phyloP scores from a whole-genome alignment of 2,888 invertebrate species.

The Sympetrum striolatum region DNA sequence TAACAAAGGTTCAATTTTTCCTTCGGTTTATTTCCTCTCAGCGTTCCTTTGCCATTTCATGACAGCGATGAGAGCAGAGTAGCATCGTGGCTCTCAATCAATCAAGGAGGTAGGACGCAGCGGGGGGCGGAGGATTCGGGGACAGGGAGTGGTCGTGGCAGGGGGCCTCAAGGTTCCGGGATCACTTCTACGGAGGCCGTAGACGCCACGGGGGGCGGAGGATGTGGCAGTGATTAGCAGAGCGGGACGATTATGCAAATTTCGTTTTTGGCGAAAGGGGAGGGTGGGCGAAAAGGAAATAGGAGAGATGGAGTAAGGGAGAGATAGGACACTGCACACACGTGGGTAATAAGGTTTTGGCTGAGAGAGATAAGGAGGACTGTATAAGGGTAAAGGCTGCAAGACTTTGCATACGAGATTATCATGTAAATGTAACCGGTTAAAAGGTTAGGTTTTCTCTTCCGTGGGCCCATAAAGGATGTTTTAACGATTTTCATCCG shows the following conservation, averaged over 20 bases:
- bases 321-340: background rate
- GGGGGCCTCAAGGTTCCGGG: conserved; percentile 1
- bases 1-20: too few relatives aligned
- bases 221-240: conserved; percentile 44
- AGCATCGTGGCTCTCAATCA: background rate
- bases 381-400: conserved; percentile 11
- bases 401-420: conserved; percentile 40
- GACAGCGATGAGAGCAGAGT: background rate
- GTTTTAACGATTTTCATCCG: background rate
- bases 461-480: background rate
- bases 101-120: background rate
- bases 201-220: background rate
- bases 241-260: conserved; percentile 46
- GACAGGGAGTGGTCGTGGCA: background rate
- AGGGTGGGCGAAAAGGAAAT: background rate
- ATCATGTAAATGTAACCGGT: conserved; percentile 35
- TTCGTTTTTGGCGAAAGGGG: background rate
- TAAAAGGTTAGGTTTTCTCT: conserved; percentile 30
- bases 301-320: background rate
- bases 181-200: background rate
- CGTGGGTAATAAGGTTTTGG: conserved; percentile 13
- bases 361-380: background rate
- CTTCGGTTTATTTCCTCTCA: too few relatives aligned
- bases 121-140: background rate
- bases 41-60: background rate